Percentiles rank a stretch among this genome's conserved stretches.
Conservation (phyloP, 2,797 vertebrate genomes). For the Clarias platycephalus region DNA sequence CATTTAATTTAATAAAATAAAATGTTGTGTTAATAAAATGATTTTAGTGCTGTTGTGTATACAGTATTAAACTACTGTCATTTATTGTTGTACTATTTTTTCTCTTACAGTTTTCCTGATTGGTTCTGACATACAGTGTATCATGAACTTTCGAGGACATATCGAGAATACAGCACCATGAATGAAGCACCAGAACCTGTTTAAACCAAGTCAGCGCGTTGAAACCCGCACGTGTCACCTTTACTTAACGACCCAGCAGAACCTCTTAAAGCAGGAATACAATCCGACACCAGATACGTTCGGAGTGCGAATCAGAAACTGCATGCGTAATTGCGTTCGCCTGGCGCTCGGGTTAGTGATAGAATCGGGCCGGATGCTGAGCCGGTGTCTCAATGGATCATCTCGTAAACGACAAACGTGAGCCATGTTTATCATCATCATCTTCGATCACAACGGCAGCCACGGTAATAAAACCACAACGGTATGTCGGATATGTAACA, state of each 20-base stretch:
- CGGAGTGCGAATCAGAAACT: neutral
- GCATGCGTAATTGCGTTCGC: neutral
- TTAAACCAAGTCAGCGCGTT: neutral
- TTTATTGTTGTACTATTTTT: neutral
- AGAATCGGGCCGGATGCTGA: neutral
- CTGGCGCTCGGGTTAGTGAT: conserved; percentile 7
- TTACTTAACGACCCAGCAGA: conserved; percentile 32
- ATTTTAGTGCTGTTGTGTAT: neutral
- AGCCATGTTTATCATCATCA: neutral
- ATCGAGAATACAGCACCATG: too few relatives aligned
- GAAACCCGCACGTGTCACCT: conserved; percentile 12
- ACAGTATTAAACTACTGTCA: neutral
- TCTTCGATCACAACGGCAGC: neutral
- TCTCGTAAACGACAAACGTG: neutral
- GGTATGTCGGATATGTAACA: too few relatives aligned
- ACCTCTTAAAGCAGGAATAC: conserved; percentile 23
- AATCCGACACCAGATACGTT: conserved; percentile 4
- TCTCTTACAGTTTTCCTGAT: neutral
- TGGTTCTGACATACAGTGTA: too few relatives aligned
- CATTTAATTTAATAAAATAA: too few relatives aligned
- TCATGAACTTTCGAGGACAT: neutral
- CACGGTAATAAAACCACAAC: neutral
- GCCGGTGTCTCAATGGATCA: neutral
- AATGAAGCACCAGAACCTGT: neutral
- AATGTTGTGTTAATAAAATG: neutral